A percentile compares a stretch with the other conserved stretches of the same genome.
Evolutionary conservation across 2,888 invertebrate genomes (phyloP).

Genomic region (Meganola albula): DNA sequence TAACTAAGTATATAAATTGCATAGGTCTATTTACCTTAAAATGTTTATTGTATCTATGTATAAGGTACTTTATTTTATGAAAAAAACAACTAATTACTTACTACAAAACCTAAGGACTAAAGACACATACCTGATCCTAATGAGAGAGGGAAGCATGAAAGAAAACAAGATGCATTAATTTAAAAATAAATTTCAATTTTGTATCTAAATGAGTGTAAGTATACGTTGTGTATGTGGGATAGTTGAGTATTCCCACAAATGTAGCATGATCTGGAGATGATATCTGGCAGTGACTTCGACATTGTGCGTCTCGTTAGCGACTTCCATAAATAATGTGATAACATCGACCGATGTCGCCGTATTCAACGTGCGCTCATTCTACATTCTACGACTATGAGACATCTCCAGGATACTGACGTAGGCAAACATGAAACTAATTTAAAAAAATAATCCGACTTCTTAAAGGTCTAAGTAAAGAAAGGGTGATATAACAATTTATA

Average conservation of each 20-base stretch:
- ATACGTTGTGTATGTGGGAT: constrained; percentile 11
- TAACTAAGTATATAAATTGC: too few species aligned
- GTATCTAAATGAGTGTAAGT: constrained; percentile 16
- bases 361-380: constrained; percentile 30
- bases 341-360: constrained; percentile 41
- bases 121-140: constrained; percentile 68
- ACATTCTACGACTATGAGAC: background rate
- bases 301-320: constrained; percentile 54
- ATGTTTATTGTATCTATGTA: too few species aligned
- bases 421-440: too few species aligned
- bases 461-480: too few species aligned
- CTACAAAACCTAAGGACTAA: too few species aligned
- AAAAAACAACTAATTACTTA: too few species aligned
- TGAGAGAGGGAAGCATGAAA: constrained; percentile 48
- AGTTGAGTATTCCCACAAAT: constrained; percentile 22
- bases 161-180: constrained; percentile 35
- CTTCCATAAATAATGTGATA: constrained; percentile 62
- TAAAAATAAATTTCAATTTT: constrained; percentile 13
- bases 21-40: too few species aligned
- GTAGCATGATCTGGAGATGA: constrained; percentile 31
- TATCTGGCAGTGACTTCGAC: constrained; percentile 35
- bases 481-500: too few species aligned
- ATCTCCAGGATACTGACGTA: background rate
- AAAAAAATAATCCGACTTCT: too few species aligned
- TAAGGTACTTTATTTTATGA: too few species aligned